phyloP scores from a whole-genome alignment of 2,888 invertebrate genomes.

The Athripsodes cinereus region DNA sequence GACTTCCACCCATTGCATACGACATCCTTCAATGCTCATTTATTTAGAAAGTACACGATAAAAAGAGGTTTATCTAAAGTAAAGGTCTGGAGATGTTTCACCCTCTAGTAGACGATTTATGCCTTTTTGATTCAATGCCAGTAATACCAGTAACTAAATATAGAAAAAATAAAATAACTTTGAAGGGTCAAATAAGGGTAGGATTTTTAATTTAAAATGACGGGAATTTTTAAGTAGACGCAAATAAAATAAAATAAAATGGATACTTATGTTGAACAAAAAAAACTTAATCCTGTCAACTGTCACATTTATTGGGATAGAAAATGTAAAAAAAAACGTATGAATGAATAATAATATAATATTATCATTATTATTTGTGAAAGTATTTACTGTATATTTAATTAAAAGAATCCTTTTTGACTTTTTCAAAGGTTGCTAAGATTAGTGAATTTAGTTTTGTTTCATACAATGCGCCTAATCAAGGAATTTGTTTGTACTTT shows the following conservation, averaged over 20 bases:
- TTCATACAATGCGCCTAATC: no score
- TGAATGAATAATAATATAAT: neutral
- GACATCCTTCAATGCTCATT: constrained; percentile 7
- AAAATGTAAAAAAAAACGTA: neutral
- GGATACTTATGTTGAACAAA: no score
- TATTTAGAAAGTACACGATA: constrained; percentile 29
- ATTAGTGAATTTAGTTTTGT: no score
- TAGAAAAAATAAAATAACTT: constrained; percentile 30
- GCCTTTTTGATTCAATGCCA: constrained; percentile 47
- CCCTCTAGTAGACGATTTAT: constrained; percentile 36
- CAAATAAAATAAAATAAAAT: constrained; percentile 1
- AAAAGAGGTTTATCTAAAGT: constrained; percentile 30
- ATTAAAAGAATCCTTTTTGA: neutral
- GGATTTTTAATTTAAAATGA: constrained; percentile 37
- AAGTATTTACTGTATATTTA: neutral
- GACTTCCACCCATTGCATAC: neutral
- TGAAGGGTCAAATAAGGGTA: constrained; percentile 32
- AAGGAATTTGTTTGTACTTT: no score
- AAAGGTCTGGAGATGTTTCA: constrained; percentile 49
- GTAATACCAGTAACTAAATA: constrained; percentile 29
- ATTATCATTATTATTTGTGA: no score
- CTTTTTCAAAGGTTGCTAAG: neutral
- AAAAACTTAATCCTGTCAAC: neutral
- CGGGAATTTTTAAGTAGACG: constrained; percentile 32
- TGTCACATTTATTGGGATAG: neutral